phyloP scores from a whole-genome alignment of 2,113 vertebrate species.

The Sturnira hondurensis region DNA sequence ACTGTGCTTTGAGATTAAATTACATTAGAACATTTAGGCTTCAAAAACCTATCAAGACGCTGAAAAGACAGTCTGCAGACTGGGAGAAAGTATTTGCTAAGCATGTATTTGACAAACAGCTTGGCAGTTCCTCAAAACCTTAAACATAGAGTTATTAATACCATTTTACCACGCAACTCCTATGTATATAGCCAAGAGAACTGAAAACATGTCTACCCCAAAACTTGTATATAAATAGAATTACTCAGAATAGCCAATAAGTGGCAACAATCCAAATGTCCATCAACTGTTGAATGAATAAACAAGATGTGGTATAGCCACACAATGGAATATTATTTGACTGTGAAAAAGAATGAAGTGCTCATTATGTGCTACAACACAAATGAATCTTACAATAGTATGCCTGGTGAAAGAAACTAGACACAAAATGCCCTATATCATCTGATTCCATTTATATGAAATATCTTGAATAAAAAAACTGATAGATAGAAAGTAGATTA shows the following conservation, averaged over 20 bases:
- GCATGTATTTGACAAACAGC: constrained; percentile 8
- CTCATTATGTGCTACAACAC: neutral
- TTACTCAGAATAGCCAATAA: neutral
- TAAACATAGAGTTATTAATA: neutral
- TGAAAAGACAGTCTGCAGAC: neutral
- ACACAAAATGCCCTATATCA: neutral
- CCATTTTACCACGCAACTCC: neutral
- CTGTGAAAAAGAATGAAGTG: neutral
- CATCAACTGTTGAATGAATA: neutral
- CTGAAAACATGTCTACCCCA: neutral
- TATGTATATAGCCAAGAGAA: neutral
- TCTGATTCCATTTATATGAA: neutral
- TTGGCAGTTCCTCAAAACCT: neutral
- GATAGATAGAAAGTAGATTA: neutral
- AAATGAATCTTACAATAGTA: neutral
- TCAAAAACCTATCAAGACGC: neutral
- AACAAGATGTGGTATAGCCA: neutral
- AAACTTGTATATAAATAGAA: neutral
- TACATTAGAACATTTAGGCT: neutral
- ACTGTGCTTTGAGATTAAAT: neutral
- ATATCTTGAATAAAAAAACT: neutral
- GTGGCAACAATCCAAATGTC: neutral
- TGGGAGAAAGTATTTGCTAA: neutral
- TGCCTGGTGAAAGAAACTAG: neutral
- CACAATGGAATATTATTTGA: neutral